These are phyloP conservation scores for Meghimatium bilineatum DNA, from an alignment of 2,888 invertebrate genomes.

Conservation along the genomic window DNA sequence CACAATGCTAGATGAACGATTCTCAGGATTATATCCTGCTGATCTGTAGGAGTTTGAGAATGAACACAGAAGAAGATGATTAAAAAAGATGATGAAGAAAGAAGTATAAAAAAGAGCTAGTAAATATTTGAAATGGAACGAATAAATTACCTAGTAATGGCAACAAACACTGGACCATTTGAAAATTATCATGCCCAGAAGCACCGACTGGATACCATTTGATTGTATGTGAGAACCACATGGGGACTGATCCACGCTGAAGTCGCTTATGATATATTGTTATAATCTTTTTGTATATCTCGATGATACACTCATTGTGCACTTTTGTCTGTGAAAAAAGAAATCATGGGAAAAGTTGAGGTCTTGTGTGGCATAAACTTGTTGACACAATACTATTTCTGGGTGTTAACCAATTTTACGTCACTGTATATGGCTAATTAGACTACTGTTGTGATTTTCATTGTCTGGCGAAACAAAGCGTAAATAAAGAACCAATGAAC, in stretches of 20 bases:
- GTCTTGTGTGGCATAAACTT: too few species aligned
- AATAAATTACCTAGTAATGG: constrained; percentile 1
- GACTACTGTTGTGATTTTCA: too few species aligned
- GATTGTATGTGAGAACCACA: not conserved
- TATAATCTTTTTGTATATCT: constrained; percentile 26
- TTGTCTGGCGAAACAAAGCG: too few species aligned
- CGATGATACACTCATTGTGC: constrained; percentile 10
- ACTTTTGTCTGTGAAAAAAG: not conserved
- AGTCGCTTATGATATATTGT: constrained; percentile 1
- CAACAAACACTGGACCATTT: not conserved
- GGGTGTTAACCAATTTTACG: too few species aligned
- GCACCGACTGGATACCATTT: constrained; percentile 12
- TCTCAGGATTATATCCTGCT: too few species aligned
- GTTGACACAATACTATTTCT: too few species aligned
- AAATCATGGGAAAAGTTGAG: not conserved
- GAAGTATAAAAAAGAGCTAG: not conserved
- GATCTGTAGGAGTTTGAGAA: too few species aligned
- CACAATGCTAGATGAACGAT: too few species aligned
- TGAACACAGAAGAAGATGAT: too few species aligned
- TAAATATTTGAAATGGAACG: not conserved
- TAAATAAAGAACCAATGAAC: too few species aligned
- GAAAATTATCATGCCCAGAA: not conserved
- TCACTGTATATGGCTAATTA: too few species aligned
- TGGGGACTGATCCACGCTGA: not conserved
- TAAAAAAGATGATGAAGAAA: not conserved